Base-by-base conservation (phyloP, 1,140 invertebrate species). In the Radopholus similis region DNA sequence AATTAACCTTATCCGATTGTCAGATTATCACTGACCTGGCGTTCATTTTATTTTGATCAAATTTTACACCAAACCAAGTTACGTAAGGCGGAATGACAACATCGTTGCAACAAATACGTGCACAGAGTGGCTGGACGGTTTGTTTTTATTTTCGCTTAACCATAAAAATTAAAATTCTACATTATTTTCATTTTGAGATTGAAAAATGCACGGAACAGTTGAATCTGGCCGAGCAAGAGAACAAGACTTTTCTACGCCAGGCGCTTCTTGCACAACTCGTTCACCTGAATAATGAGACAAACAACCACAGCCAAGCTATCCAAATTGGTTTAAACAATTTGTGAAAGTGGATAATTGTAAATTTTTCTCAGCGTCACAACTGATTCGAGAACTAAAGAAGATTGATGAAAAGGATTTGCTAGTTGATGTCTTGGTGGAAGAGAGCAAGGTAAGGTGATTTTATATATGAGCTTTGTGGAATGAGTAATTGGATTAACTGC, bases 331-430 rank as follows among this genome's bases (percentile, higher is more conserved):
- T 34, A 11, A 5, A 64, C 21, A 64, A n/a, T n/a, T 42, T 71
- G n/a, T 18, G 1, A 0, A 59, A n/a, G 5, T 65, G 58, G n/a
- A 32, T 13, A 26, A 23, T 42, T 54, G 26, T 28, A 66, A 8
- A 5, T 44, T 4, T 28, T 37, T 53, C 26, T 58, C 70, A 84
- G 85, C 91, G 53, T 90, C 91, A 0, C 88, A 88, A 64, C 85
- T 99, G 32, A 84, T 98, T 32, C 90, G 89, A 79, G 96, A 99
- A 84, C 85, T 99, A 34, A 99, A 99, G 83, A 98, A 99, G 84
- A 85, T 99, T 77, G 96, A 99, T 86, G 96, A 99, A 81, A 99
- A 99, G 85, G 95, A 97, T 85, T 86, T 99, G 58, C 85, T 99
- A 59, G 95, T 99, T 0, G 95, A 99, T 85, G 87, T 89, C 5